phyloP scores from a whole-genome alignment of 2,797 vertebrate species.

The Epinephelus awoara region DNA sequence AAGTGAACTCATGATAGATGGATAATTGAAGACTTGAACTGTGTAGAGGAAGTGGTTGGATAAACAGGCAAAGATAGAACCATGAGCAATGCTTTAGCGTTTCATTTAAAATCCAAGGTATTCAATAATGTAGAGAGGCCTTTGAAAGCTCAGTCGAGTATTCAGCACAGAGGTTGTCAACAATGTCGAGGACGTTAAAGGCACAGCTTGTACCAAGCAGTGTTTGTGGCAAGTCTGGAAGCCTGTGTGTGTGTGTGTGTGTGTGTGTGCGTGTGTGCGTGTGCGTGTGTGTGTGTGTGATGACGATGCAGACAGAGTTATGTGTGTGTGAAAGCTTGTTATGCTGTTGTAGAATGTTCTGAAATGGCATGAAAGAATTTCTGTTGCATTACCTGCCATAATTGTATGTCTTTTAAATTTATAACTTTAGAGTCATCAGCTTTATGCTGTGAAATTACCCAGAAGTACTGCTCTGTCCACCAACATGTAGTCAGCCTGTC shows the following conservation, averaged over 20 bases:
- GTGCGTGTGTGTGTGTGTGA: conserved; percentile 16
- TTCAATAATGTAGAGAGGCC: conserved; percentile 81
- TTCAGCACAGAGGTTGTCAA: conserved; percentile 68
- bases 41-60: conserved; percentile 57
- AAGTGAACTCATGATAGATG: conserved; percentile 65
- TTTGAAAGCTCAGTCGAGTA: conserved; percentile 75
- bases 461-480: conserved; percentile 1
- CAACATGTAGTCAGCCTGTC: conserved; percentile 10
- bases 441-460: conserved; percentile 29
- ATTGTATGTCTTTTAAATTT: neutral
- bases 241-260: conserved; percentile 8
- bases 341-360: conserved; percentile 9
- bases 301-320: neutral
- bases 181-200: conserved; percentile 64
- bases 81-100: conserved; percentile 65
- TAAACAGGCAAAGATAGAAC: conserved; percentile 61
- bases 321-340: conserved; percentile 3
- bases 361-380: conserved; percentile 39
- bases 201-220: conserved; percentile 52
- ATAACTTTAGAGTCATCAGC: conserved; percentile 3
- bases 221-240: conserved; percentile 39
- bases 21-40: conserved; percentile 72
- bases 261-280: conserved; percentile 21
- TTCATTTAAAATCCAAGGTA: conserved; percentile 79
- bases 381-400: neutral